Conservation (phyloP, 2,888 invertebrate species). For the Platycheirus albimanus region DNA sequence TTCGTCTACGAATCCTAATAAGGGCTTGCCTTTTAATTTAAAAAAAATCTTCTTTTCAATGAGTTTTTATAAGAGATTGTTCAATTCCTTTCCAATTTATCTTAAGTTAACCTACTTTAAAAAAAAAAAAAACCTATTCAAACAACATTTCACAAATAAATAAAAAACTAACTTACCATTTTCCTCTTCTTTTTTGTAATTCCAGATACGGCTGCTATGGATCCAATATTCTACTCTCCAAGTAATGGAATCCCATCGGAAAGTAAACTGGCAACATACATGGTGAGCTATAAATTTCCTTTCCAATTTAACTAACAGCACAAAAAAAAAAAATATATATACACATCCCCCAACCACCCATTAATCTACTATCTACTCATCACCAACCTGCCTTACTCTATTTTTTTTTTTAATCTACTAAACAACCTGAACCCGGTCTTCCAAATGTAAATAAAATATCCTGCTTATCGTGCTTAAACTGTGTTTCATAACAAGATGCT, state of each 20-base stretch:
- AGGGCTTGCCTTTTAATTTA: no score
- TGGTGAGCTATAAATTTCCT: constrained; percentile 84
- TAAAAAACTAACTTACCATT: constrained; percentile 25
- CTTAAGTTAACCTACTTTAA: background rate
- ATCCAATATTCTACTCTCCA: constrained; percentile 89
- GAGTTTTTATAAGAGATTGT: no score
- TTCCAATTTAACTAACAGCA: constrained; percentile 28
- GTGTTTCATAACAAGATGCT: constrained; percentile 48
- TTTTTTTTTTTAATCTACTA: constrained; percentile 3
- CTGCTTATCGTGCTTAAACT: constrained; percentile 41
- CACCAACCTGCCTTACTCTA: background rate
- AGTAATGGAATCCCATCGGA: constrained; percentile 91
- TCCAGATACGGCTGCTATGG: constrained; percentile 85
- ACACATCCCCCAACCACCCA: constrained; percentile 6
- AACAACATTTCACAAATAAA: background rate
- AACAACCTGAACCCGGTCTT: constrained; percentile 21
- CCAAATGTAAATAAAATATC: constrained; percentile 40
- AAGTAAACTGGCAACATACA: constrained; percentile 92
- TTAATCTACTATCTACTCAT: background rate
- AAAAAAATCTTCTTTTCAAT: no score
- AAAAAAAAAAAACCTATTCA: background rate
- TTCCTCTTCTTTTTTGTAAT: constrained; percentile 64
- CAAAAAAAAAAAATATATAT: constrained; percentile 12
- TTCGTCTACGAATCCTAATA: no score
- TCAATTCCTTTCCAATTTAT: no score